Percentiles rank a stretch among this genome's conserved stretches.
phyloP scores from a whole-genome alignment of 2,113 vertebrate genomes.

The Dicentrarchus labrax region DNA sequence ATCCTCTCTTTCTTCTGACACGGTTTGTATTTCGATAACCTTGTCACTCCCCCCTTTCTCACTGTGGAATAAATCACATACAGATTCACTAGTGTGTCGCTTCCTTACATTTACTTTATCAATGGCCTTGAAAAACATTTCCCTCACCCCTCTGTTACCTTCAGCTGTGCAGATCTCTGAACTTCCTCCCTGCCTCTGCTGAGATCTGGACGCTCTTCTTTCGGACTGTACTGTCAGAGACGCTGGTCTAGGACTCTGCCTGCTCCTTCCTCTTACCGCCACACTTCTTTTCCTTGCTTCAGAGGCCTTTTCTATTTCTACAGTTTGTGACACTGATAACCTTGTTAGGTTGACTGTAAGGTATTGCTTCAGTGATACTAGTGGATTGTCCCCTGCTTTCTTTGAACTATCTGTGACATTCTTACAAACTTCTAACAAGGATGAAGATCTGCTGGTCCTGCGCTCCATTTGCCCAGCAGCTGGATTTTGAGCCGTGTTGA shows the following conservation, averaged over 20 bases:
- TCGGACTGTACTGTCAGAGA: constrained; percentile 29
- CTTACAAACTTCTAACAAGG: constrained; percentile 14
- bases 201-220: constrained; percentile 58
- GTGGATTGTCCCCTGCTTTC: constrained; percentile 55
- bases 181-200: constrained; percentile 54
- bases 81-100: constrained; percentile 42
- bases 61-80: constrained; percentile 15
- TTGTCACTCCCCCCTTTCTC: constrained; percentile 34
- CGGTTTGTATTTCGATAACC: constrained; percentile 51
- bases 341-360: constrained; percentile 82
- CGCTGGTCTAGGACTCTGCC: constrained; percentile 37
- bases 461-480: not conserved
- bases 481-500: not conserved
- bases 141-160: constrained; percentile 77
- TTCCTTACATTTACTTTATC: constrained; percentile 59
- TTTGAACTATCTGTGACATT: constrained; percentile 13
- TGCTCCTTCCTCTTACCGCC: constrained; percentile 41
- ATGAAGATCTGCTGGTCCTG: not conserved
- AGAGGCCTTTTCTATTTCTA: constrained; percentile 37
- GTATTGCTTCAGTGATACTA: constrained; percentile 81
- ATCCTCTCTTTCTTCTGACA: constrained; percentile 25
- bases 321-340: constrained; percentile 63
- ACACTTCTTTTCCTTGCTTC: constrained; percentile 32
- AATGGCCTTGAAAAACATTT: constrained; percentile 76
- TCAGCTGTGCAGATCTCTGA: constrained; percentile 55